Percentiles rank a stretch among this genome's conserved stretches.
Conservation (phyloP, 2,113 vertebrate genomes). For the Rattus rattus region DNA sequence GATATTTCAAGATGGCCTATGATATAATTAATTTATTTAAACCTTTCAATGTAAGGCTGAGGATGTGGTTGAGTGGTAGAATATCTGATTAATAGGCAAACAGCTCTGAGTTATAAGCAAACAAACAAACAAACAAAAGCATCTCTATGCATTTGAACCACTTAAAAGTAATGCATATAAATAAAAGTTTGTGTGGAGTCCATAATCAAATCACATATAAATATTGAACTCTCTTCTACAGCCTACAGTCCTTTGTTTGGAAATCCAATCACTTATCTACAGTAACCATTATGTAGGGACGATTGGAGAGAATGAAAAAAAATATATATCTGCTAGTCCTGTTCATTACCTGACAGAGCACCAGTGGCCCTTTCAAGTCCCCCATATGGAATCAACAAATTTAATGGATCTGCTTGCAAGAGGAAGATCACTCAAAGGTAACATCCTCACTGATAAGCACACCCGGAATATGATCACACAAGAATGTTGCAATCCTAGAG, state of each 20-base stretch:
- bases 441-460: no score
- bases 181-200: neutral
- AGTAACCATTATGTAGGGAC: neutral
- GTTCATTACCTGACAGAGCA: no score
- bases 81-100: no score
- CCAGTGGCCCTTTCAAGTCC: neutral
- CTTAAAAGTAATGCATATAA: neutral
- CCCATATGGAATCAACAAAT: neutral
- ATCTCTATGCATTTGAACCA: neutral
- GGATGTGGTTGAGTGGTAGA: neutral
- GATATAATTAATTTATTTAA: neutral
- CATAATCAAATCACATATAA: neutral
- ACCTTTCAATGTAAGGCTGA: rapidly evolving
- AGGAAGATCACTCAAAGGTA: no score
- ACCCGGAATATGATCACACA: neutral
- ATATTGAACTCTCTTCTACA: neutral
- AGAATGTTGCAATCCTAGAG: neutral
- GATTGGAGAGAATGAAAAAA: neutral
- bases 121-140: neutral
- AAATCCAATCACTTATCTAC: neutral
- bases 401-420: neutral
- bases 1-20: neutral
- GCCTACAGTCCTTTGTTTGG: neutral
- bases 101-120: neutral
- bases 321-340: neutral